These are phyloP conservation scores for Hirudo medicinalis DNA, from an alignment of 1,140 invertebrate species.

Conservation along the genomic window DNA sequence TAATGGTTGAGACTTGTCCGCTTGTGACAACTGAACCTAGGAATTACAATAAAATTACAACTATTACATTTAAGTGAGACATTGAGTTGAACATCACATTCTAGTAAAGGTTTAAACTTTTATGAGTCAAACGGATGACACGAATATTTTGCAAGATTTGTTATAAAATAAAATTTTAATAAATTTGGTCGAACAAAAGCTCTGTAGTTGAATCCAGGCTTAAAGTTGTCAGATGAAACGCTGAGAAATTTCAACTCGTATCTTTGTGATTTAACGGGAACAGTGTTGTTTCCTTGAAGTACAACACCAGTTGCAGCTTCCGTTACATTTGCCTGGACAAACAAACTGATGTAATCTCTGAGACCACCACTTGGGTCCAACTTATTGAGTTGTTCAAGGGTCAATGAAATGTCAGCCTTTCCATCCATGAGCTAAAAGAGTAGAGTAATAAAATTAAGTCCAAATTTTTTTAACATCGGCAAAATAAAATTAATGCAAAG, in stretches of 20 bases:
- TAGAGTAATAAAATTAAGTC: too few species aligned
- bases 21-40: too few species aligned
- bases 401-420: constrained; percentile 6
- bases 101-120: too few species aligned
- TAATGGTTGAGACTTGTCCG: too few species aligned
- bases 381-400: neutral
- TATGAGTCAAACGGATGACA: too few species aligned
- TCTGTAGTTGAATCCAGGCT: constrained; percentile 68
- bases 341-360: neutral
- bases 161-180: too few species aligned
- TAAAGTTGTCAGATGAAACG: constrained; percentile 60
- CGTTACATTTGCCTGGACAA: constrained; percentile 8
- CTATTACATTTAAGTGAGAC: too few species aligned
- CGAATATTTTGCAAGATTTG: too few species aligned
- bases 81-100: too few species aligned
- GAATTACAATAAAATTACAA: too few species aligned
- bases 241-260: constrained; percentile 11
- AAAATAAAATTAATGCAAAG: too few species aligned
- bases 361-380: neutral
- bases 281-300: constrained; percentile 4
- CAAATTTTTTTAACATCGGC: too few species aligned
- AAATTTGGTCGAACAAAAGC: constrained; percentile 50
- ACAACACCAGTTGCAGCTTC: constrained; percentile 10
- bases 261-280: neutral
- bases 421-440: constrained; percentile 3